Conservation (phyloP, 2,888 invertebrate genomes). For the Cordylochernes scorpioides region DNA sequence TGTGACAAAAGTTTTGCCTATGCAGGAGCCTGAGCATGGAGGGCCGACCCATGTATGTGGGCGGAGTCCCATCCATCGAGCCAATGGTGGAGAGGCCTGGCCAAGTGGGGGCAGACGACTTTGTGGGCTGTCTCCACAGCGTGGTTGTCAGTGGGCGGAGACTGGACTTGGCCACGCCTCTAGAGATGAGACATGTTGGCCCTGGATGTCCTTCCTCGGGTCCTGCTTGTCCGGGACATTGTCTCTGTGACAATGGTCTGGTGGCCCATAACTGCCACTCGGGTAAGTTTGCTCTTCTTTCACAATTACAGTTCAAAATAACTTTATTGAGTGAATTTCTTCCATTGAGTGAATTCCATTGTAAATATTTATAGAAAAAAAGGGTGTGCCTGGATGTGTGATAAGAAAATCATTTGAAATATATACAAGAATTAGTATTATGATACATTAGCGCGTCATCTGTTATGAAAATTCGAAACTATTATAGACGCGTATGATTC, state of each 20-base stretch:
- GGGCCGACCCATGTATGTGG: constrained; percentile 55
- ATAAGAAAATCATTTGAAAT: no score
- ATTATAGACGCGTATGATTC: no score
- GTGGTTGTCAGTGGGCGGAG: constrained; percentile 59
- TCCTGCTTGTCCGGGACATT: no score
- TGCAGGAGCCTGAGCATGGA: constrained; percentile 50
- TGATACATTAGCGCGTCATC: no score
- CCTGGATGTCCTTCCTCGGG: no score
- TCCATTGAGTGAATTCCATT: no score
- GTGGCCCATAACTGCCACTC: constrained; percentile 49
- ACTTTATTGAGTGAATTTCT: no score
- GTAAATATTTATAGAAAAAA: no score
- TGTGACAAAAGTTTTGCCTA: constrained; percentile 2
- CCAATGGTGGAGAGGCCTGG: constrained; percentile 63
- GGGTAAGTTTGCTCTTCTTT: constrained; percentile 18
- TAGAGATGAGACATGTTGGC: constrained; percentile 43
- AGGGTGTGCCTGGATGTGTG: no score
- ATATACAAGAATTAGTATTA: no score
- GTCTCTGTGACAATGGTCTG: constrained; percentile 28
- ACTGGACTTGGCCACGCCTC: constrained; percentile 48
- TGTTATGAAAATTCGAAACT: no score
- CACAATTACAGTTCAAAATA: no score
- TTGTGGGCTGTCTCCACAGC: constrained; percentile 76
- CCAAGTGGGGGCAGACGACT: constrained; percentile 68
- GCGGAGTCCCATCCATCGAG: constrained; percentile 56